Evolutionary conservation across 2,888 invertebrate genomes (phyloP).

Genomic region (Lepetodrilus schrolli): DNA sequence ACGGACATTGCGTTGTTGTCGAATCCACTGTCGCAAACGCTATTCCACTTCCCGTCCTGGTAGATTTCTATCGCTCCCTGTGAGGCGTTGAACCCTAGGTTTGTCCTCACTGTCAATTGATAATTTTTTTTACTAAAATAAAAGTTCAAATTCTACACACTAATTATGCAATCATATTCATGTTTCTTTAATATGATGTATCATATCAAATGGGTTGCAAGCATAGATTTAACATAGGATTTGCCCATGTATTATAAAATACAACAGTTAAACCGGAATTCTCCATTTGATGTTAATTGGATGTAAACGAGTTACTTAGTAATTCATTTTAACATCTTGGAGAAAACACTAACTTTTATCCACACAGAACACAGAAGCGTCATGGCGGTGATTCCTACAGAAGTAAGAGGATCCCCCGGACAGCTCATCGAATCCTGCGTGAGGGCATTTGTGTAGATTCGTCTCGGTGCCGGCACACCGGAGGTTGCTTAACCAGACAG

Average conservation of each 20-base stretch:
- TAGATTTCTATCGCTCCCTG: constrained; percentile 61
- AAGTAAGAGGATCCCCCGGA: constrained; percentile 43
- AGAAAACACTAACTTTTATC: constrained; percentile 64
- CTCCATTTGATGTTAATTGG: too few species aligned
- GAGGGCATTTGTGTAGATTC: constrained; percentile 59
- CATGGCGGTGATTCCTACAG: constrained; percentile 58
- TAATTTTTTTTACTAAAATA: too few species aligned
- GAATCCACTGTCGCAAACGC: constrained; percentile 55
- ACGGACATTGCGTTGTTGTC: constrained; percentile 47
- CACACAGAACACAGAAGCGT: constrained; percentile 64
- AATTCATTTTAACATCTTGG: too few species aligned
- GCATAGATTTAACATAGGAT: too few species aligned
- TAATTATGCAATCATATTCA: too few species aligned
- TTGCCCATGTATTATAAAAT: too few species aligned
- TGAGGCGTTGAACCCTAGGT: constrained; percentile 49
- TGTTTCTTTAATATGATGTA: too few species aligned
- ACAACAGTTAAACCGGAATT: too few species aligned
- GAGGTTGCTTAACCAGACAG: constrained; percentile 69
- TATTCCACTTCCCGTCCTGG: constrained; percentile 49
- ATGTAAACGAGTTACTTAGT: too few species aligned
- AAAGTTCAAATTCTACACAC: too few species aligned
- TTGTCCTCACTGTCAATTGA: constrained; percentile 58
- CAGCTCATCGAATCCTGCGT: constrained; percentile 56
- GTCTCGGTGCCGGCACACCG: constrained; percentile 61
- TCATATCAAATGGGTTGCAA: too few species aligned